phyloP scores from a whole-genome alignment of 2,888 invertebrate genomes.

The Myopa testacea region DNA sequence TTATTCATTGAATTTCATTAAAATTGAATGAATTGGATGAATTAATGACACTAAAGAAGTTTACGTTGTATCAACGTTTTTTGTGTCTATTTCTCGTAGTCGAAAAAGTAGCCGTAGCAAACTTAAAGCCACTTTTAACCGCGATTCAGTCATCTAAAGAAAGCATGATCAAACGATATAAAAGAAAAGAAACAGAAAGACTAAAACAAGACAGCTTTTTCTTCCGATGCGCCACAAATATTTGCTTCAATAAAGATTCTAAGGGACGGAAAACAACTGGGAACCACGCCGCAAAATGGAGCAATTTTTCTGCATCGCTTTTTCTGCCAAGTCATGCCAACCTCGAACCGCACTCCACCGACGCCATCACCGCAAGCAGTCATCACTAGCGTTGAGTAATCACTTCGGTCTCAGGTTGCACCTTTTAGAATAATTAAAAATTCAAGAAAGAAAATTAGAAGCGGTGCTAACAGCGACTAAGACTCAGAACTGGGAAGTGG shows the following conservation, averaged over 20 bases:
- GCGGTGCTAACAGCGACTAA: conserved; percentile 1
- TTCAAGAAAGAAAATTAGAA: conserved; percentile 51
- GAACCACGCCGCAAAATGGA: conserved; percentile 22
- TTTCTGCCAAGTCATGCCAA: conserved; percentile 25
- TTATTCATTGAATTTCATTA: no score
- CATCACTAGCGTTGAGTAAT: conserved; percentile 56
- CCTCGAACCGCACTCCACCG: conserved; percentile 11
- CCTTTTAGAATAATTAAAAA: conserved; percentile 67
- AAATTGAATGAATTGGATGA: no score
- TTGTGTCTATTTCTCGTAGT: no score
- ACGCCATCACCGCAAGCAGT: conserved; percentile 23
- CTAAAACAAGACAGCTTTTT: conserved; percentile 3
- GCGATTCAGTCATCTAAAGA: neutral
- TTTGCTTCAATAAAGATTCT: conserved; percentile 24
- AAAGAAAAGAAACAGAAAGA: conserved; percentile 21
- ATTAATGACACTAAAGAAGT: no score
- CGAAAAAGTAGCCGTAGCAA: no score
- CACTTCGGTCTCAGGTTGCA: conserved; percentile 60
- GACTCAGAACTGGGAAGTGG: neutral
- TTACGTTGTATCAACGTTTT: no score
- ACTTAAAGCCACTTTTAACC: conserved; percentile 2
- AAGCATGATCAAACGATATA: neutral
- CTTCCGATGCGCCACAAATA: conserved; percentile 1
- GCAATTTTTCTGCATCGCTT: conserved; percentile 33
- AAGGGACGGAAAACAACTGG: neutral